Conservation (phyloP, 2,888 invertebrate species). For the Tipula lateralis region DNA sequence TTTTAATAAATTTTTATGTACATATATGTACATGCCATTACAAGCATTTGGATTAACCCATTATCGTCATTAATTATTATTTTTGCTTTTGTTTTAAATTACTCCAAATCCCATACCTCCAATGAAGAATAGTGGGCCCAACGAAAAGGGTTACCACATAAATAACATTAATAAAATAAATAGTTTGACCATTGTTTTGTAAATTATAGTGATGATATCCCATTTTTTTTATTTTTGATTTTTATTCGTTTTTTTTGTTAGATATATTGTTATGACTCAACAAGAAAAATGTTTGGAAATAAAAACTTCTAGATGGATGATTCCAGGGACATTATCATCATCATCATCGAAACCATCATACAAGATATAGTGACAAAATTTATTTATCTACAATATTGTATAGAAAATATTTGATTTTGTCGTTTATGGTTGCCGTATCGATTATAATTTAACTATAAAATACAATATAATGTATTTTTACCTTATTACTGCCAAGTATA, state of each 20-base stretch:
- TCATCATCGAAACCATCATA: neutral
- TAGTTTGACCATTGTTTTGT: neutral
- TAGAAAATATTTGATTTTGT: neutral
- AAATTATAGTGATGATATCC: neutral
- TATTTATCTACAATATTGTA: neutral
- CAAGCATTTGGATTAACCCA: neutral
- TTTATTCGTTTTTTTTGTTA: neutral
- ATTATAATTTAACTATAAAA: neutral
- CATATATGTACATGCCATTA: neutral
- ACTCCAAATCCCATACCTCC: neutral
- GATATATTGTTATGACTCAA: neutral
- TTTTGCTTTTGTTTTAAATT: neutral
- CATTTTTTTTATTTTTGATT: neutral
- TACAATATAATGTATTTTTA: neutral
- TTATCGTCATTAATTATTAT: neutral
- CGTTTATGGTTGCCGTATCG: neutral
- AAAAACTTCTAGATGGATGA: neutral
- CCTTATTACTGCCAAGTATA: neutral
- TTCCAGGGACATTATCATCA: neutral
- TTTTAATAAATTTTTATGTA: constrained; percentile 12
- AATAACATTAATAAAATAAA: neutral
- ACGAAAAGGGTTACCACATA: neutral
- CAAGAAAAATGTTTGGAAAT: neutral
- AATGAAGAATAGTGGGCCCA: neutral
- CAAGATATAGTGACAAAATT: neutral